Percentiles rank a stretch among this genome's conserved stretches.
Evolutionary conservation across 2,113 vertebrate genomes (phyloP).

Genomic region (Picathartes gymnocephalus): DNA sequence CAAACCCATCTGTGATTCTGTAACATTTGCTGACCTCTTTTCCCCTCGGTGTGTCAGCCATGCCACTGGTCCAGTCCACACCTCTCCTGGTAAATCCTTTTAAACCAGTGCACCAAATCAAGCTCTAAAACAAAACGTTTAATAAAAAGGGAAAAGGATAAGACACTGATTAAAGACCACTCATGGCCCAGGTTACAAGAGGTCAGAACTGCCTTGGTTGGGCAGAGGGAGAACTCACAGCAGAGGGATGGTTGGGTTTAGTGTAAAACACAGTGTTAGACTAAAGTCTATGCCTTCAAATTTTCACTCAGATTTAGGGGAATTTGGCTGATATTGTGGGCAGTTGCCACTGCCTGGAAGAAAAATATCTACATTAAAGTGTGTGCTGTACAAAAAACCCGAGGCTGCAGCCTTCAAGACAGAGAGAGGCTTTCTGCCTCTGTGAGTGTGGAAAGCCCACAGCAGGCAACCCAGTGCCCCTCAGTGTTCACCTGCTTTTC

Average conservation of each 20-base stretch:
- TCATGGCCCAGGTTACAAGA: fast-evolving
- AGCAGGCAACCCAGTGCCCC: not conserved
- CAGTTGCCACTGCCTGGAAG: not conserved
- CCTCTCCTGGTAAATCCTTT: not conserved
- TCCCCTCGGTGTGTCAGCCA: not conserved
- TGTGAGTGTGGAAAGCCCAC: not conserved
- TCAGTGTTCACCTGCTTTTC: not conserved
- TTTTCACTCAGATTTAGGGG: not conserved
- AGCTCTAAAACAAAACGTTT: not conserved
- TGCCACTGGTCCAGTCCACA: too few relatives aligned
- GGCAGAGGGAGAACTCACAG: not conserved
- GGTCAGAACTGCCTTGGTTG: not conserved
- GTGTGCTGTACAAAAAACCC: not conserved
- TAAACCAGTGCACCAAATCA: not conserved
- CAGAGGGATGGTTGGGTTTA: not conserved
- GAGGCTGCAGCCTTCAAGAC: not conserved
- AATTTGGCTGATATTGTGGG: not conserved
- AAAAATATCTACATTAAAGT: not conserved
- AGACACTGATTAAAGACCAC: not conserved
- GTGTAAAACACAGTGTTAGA: not conserved
- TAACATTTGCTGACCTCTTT: not conserved
- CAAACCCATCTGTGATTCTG: not conserved
- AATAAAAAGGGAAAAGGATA: not conserved
- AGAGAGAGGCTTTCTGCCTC: not conserved
- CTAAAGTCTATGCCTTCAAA: not conserved